Evolutionary conservation across 2,888 invertebrate species (phyloP).

Genomic region (Lycophotia porphyrea): DNA sequence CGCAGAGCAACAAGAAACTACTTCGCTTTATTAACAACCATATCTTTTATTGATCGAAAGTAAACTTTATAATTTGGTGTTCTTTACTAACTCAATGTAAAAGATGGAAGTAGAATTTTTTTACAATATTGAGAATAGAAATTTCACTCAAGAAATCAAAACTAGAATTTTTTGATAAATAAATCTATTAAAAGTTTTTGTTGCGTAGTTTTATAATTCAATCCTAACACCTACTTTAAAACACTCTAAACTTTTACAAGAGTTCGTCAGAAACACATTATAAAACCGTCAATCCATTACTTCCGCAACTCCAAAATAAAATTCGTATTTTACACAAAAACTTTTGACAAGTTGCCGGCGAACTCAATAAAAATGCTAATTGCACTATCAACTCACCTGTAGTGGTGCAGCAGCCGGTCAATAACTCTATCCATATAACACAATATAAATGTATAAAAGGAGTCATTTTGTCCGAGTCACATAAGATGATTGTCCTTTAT

Average conservation of each 20-base stretch:
- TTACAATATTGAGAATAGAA: neutral
- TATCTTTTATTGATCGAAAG: slow-evolving; percentile 9
- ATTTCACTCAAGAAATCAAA: neutral
- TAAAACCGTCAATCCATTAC: slow-evolving; percentile 46
- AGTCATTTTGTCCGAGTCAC: slow-evolving; percentile 85
- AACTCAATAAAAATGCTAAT: slow-evolving; percentile 86
- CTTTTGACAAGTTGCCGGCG: slow-evolving; percentile 77
- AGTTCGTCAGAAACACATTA: slow-evolving; percentile 12
- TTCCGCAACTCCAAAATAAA: slow-evolving; percentile 63
- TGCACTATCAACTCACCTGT: slow-evolving; percentile 86
- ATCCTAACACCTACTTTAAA: neutral
- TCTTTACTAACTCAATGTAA: neutral
- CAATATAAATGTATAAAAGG: slow-evolving; percentile 89
- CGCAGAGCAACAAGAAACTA: slow-evolving; percentile 9
- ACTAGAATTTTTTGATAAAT: neutral
- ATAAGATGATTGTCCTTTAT: slow-evolving; percentile 73
- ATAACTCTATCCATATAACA: slow-evolving; percentile 86
- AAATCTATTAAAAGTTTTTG: neutral
- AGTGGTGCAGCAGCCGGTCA: slow-evolving; percentile 83
- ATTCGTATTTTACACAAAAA: slow-evolving; percentile 74
- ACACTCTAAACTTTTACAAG: slow-evolving; percentile 14
- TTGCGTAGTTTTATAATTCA: neutral
- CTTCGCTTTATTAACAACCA: slow-evolving; percentile 23
- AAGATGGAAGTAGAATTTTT: neutral
- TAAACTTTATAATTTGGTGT: slow-evolving; percentile 5